Evolutionary conservation across 2,113 vertebrate species (phyloP).

Genomic region (Balaenoptera acutorostrata): DNA sequence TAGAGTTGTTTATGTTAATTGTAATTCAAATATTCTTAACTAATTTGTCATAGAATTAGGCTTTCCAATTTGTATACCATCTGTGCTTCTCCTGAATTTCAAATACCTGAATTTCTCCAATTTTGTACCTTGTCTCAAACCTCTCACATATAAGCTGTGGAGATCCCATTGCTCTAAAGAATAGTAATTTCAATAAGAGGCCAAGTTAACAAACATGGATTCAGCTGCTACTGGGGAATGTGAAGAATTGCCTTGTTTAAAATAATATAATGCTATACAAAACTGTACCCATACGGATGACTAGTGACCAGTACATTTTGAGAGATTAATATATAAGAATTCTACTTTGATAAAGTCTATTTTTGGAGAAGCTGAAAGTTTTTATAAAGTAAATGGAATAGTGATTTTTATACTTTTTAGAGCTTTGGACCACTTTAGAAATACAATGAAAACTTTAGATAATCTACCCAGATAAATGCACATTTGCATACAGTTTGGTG

Average conservation of each 20-base stretch:
- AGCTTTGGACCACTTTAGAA: neutral
- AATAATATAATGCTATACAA: neutral
- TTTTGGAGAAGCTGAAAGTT: neutral
- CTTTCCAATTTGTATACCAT: neutral
- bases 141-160: neutral
- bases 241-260: neutral
- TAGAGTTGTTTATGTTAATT: neutral
- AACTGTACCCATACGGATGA: neutral
- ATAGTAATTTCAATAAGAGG: neutral
- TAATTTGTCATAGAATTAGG: neutral
- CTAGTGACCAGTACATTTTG: neutral
- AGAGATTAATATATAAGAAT: neutral
- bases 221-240: neutral
- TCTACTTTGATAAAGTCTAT: neutral
- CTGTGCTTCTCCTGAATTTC: neutral
- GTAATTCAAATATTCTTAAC: neutral
- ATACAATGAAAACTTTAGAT: neutral
- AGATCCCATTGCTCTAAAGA: neutral
- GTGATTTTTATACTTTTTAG: neutral
- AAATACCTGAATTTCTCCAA: neutral
- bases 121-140: neutral
- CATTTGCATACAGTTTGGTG: neutral
- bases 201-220: neutral
- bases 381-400: neutral
- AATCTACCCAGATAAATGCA: neutral